phyloP scores from a whole-genome alignment of 1,140 invertebrate genomes.

The Drosophila azteca region DNA sequence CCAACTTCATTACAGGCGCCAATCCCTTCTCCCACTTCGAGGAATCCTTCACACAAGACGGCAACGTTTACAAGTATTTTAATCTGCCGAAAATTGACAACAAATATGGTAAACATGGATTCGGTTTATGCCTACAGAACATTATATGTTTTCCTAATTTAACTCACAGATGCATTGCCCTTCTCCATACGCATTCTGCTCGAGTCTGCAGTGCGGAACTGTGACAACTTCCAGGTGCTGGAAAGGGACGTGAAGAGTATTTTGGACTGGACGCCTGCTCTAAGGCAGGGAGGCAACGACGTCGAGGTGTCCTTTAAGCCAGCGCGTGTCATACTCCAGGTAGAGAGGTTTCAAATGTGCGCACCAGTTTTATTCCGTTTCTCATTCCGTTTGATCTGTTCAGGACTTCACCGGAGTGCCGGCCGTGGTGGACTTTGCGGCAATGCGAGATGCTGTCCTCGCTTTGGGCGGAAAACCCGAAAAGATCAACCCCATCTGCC shows the following conservation, averaged over 20 bases:
- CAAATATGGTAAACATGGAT: constrained; percentile 89
- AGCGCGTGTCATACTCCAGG: constrained; percentile 97
- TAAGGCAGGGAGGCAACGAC: constrained; percentile 85
- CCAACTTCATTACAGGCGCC: constrained; percentile 78
- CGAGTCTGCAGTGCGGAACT: constrained; percentile 97
- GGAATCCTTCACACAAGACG: constrained; percentile 88
- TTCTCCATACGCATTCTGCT: constrained; percentile 96
- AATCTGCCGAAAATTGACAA: constrained; percentile 88
- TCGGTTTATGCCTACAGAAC: too few species aligned
- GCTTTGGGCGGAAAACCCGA: constrained; percentile 93
- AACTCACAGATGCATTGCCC: constrained; percentile 88
- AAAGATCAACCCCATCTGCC: constrained; percentile 98
- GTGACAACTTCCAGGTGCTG: constrained; percentile 96
- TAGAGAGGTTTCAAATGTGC: constrained; percentile 52
- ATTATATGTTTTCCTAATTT: background rate
- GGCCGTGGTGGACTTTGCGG: constrained; percentile 99
- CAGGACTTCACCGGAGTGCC: constrained; percentile 98
- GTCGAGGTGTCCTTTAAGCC: constrained; percentile 98
- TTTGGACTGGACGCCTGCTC: constrained; percentile 94
- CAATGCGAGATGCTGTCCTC: constrained; percentile 98
- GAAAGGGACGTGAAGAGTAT: constrained; percentile 95
- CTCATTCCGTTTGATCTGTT: background rate
- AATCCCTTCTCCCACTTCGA: constrained; percentile 88
- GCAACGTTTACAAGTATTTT: constrained; percentile 89
- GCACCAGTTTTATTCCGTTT: background rate